These are phyloP conservation scores for Malaclemys terrapin DNA, from an alignment of 2,113 vertebrate genomes.

Conservation along the genomic window DNA sequence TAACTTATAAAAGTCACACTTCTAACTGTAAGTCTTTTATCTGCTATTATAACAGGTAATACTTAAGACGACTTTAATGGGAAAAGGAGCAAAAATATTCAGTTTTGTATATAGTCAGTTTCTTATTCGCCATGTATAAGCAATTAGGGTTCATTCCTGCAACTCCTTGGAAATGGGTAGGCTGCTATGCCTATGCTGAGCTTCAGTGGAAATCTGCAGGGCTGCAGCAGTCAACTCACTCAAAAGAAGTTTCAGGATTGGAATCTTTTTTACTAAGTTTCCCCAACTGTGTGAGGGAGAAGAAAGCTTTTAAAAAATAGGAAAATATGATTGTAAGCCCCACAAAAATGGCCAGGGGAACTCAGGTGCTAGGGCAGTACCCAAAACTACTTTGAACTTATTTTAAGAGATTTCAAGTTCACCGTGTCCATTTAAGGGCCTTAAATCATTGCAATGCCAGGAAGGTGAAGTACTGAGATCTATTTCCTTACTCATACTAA, in stretches of 20 bases:
- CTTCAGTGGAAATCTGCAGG: neutral
- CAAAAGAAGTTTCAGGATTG: neutral
- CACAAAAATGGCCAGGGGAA: neutral
- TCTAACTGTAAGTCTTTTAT: neutral
- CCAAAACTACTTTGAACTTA: neutral
- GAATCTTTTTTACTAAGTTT: neutral
- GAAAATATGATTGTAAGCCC: neutral
- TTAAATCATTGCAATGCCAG: neutral
- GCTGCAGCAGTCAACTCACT: neutral
- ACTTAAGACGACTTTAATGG: neutral
- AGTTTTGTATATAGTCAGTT: neutral
- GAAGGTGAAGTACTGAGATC: neutral
- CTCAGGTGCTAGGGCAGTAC: neutral
- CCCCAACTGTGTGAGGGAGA: neutral
- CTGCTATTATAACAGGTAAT: neutral
- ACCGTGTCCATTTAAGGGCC: neutral
- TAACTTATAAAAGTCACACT: neutral
- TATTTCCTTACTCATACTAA: neutral
- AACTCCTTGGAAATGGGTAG: neutral
- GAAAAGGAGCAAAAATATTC: neutral
- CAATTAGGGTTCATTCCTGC: neutral
- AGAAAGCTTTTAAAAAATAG: neutral
- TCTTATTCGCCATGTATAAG: neutral
- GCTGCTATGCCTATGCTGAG: neutral
- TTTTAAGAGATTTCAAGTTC: neutral